Evolutionary conservation across 2,113 vertebrate species (phyloP), one percentile per base, ranked within the genome.

Genomic region (Gulo gulo): DNA sequence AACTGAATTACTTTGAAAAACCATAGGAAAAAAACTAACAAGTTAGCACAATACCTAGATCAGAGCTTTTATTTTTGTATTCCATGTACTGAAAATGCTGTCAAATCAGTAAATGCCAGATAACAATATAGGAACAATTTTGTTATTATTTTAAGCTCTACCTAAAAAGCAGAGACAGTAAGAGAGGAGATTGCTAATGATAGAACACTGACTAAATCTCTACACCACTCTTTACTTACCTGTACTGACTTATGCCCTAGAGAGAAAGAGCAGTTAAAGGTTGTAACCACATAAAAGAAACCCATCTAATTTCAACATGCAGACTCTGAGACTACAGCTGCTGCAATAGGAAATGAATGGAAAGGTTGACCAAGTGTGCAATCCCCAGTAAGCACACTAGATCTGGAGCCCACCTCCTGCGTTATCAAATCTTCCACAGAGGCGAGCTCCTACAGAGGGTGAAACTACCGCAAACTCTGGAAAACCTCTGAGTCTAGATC

Each of bases 251-350:
- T 55, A 55, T 36, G 20, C 45, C 47, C 79, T 74, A 45, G 24
- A 93, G 29, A 95, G 24, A 92, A 95, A 80, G 57, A 91, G 94
- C 88, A 85, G 24, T 34, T 96, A 24, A 90, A 26, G 4, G 23
- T 39, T 73, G 1, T 81, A 90, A 87, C 57, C 85, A 86, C 16
- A 82, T 79, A 47, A 90, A 92, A 89, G 74, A 95, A 88, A 78
- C 1, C 31, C 34, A 83, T 15, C 14, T 90, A 90, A 89, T 94
- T 85, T 93, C n/a, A 87, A 11, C 52, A 50, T 84, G 88, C 36
- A 26, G 14, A 80, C 52, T 79, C n/a, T 84, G 26, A 82, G 67
- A 74, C 47, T 71, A 78, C 3, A 96, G 74, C 26, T 55, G 59
- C 82, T 57, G 31, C 88, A 69, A 52, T 23, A 59, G 65, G 63